Evolutionary conservation across 2,113 vertebrate genomes (phyloP).

Genomic region (Oryzias javanicus): DNA sequence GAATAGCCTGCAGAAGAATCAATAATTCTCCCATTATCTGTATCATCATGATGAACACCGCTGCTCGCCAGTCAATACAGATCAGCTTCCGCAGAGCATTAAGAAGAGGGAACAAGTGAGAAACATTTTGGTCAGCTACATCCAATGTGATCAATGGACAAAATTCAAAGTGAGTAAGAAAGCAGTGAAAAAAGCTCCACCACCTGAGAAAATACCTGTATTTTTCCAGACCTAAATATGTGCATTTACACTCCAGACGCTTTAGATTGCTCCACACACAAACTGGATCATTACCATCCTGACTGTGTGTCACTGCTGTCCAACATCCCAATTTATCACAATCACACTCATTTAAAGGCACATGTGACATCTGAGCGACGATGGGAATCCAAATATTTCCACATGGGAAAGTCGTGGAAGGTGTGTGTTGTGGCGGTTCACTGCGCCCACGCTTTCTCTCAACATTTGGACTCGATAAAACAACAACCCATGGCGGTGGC

Average conservation of each 20-base stretch:
- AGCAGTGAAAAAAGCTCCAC: conserved; percentile 44
- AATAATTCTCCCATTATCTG: conserved; percentile 38
- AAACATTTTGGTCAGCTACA: conserved; percentile 34
- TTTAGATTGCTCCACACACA: conserved; percentile 69
- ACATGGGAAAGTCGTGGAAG: conserved; percentile 73
- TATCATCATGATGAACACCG: conserved; percentile 29
- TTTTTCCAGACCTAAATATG: conserved; percentile 79
- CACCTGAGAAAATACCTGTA: conserved; percentile 82
- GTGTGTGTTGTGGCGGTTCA: conserved; percentile 33
- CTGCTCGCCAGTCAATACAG: conserved; percentile 33
- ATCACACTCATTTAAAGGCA: conserved; percentile 67
- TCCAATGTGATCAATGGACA: conserved; percentile 52
- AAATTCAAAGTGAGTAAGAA: conserved; percentile 50
- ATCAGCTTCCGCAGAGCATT: conserved; percentile 27
- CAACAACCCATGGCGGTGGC: conserved; percentile 32
- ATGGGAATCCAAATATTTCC: conserved; percentile 68
- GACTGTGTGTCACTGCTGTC: conserved; percentile 72
- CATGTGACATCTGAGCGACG: conserved; percentile 65
- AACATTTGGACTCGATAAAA: conserved; percentile 30
- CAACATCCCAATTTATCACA: conserved; percentile 77
- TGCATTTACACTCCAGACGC: conserved; percentile 75
- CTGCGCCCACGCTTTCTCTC: conserved; percentile 39
- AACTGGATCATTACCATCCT: conserved; percentile 67
- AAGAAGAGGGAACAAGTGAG: conserved; percentile 35
- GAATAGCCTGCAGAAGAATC: conserved; percentile 40